phyloP scores from a whole-genome alignment of 2,113 vertebrate species.

The Gobiocypris rarus region DNA sequence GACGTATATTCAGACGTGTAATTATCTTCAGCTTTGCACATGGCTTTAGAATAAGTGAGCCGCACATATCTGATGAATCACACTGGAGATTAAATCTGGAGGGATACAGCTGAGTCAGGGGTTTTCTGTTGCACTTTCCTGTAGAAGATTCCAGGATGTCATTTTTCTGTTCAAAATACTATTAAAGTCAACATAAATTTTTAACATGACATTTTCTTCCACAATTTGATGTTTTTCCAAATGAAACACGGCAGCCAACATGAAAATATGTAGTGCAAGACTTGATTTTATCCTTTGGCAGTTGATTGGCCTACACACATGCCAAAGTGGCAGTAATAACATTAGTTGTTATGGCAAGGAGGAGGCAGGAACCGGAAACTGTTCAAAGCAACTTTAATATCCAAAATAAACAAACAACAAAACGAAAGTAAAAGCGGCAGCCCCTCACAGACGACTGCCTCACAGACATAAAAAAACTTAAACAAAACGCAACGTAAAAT shows the following conservation, averaged over 20 bases:
- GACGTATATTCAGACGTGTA: slow-evolving; percentile 54
- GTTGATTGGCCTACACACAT: neutral
- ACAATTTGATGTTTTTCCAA: neutral
- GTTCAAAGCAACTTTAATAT: no score
- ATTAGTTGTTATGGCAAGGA: no score
- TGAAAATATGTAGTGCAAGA: neutral
- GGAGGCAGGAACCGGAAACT: no score
- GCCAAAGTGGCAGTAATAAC: neutral
- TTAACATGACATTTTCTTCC: neutral
- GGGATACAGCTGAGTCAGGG: slow-evolving; percentile 20
- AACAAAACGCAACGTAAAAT: no score
- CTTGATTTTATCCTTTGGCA: neutral
- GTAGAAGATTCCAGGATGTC: slow-evolving; percentile 3
- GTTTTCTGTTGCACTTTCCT: neutral
- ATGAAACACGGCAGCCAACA: neutral
- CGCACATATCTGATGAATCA: slow-evolving; percentile 43
- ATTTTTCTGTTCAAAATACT: slow-evolving; percentile 5
- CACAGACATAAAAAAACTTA: no score
- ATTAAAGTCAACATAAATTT: neutral
- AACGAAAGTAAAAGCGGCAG: no score
- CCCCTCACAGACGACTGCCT: no score
- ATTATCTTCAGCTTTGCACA: slow-evolving; percentile 58
- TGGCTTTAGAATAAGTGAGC: slow-evolving; percentile 40
- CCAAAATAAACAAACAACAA: no score
- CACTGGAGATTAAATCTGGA: slow-evolving; percentile 43